Evolutionary conservation across 2,888 invertebrate genomes (phyloP).

Genomic region (Rhagium mordax): DNA sequence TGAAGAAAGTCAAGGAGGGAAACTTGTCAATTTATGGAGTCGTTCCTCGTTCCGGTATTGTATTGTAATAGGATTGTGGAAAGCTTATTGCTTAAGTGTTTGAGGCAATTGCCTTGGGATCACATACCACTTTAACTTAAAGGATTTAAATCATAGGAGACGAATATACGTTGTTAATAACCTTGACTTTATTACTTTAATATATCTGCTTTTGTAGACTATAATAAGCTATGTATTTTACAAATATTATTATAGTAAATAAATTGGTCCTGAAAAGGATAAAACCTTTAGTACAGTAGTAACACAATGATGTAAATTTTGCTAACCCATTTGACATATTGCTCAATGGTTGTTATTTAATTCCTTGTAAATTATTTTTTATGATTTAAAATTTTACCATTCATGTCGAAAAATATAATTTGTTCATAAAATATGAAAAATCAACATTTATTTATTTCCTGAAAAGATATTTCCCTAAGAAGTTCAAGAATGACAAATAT

Average conservation of each 20-base stretch:
- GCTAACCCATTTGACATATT: too few species aligned
- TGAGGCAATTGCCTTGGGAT: constrained; percentile 53
- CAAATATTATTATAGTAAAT: too few species aligned
- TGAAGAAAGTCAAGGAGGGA: constrained; percentile 24
- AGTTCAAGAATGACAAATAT: neutral
- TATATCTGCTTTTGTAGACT: neutral
- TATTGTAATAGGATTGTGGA: constrained; percentile 53
- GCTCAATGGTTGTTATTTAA: too few species aligned
- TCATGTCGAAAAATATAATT: too few species aligned
- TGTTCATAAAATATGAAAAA: too few species aligned
- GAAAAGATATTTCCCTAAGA: neutral
- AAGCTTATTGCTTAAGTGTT: constrained; percentile 54
- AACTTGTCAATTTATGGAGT: constrained; percentile 29
- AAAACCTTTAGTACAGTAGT: too few species aligned
- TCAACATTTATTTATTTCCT: neutral
- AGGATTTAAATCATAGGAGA: constrained; percentile 43
- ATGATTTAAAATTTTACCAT: too few species aligned
- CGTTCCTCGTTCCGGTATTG: constrained; percentile 40
- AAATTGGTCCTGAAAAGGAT: too few species aligned
- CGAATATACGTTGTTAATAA: constrained; percentile 51
- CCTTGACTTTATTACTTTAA: neutral
- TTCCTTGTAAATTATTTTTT: too few species aligned
- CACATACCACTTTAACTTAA: constrained; percentile 49
- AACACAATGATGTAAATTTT: too few species aligned
- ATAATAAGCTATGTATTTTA: too few species aligned